phyloP scores from a whole-genome alignment of 2,888 invertebrate genomes.

The Drosophila helvetica region DNA sequence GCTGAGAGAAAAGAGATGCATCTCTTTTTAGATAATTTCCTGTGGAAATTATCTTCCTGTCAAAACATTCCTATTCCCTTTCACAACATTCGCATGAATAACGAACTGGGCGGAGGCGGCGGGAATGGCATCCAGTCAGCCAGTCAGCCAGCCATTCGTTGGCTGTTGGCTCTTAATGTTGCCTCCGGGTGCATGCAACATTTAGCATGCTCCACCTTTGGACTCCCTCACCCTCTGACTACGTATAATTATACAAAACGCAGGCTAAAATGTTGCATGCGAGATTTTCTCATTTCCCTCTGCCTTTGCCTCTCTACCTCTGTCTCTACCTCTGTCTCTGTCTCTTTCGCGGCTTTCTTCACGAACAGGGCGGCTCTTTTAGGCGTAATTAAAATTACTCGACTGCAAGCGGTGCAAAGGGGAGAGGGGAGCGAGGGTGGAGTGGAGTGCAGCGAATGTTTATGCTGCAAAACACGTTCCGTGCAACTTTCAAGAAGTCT shows the following conservation, averaged over 20 bases:
- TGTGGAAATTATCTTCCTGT: constrained; percentile 25
- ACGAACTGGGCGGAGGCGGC: constrained; percentile 45
- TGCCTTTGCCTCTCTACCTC: constrained; percentile 2
- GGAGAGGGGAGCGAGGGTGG: too few species aligned
- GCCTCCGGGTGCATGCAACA: constrained; percentile 72
- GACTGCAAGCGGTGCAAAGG: constrained; percentile 49
- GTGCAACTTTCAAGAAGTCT: constrained; percentile 53
- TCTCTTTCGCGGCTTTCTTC: constrained; percentile 61
- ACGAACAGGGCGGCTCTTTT: constrained; percentile 71
- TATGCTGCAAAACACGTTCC: constrained; percentile 75
- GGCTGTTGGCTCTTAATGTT: constrained; percentile 58
- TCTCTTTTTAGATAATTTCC: constrained; percentile 50
- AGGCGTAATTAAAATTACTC: constrained; percentile 80
- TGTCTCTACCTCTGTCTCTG: neutral
- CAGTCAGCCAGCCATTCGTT: constrained; percentile 37
- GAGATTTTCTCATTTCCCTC: constrained; percentile 29
- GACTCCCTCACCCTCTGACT: constrained; percentile 3
- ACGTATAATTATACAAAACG: constrained; percentile 45
- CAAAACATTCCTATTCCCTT: constrained; percentile 36
- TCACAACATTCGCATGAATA: constrained; percentile 35
- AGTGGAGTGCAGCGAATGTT: constrained; percentile 54
- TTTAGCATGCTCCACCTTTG: constrained; percentile 66
- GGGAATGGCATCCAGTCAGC: neutral
- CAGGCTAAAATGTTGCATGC: constrained; percentile 39
- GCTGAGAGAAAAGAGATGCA: constrained; percentile 5